These are phyloP conservation scores for Salvelinus sp. DNA, from an alignment of 2,113 vertebrate genomes.

Conservation along the genomic window DNA sequence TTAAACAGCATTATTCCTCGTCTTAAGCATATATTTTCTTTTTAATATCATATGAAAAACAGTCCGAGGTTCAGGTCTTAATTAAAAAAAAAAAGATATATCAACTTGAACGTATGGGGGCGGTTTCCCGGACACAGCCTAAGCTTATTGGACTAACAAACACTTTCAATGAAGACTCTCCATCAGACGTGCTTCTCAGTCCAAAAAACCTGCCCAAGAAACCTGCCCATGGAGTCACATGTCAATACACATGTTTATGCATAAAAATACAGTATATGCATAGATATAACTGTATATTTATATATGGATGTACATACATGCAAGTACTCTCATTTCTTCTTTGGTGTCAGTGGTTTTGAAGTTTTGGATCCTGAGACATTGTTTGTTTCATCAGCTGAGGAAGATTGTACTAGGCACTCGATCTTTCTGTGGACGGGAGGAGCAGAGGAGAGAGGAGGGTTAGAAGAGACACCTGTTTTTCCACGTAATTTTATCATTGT, in stretches of 20 bases:
- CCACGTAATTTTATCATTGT: neutral
- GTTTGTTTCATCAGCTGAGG: constrained; percentile 95
- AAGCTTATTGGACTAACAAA: too few relatives aligned
- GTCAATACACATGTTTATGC: constrained; percentile 53
- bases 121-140: constrained; percentile 2
- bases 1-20: constrained; percentile 36
- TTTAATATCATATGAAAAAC: constrained; percentile 45
- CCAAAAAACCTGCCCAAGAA: too few relatives aligned
- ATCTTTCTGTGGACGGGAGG: constrained; percentile 75
- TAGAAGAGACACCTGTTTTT: neutral
- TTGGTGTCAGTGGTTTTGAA: constrained; percentile 81
- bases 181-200: too few relatives aligned
- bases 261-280: constrained; percentile 42
- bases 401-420: constrained; percentile 90
- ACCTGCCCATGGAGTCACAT: constrained; percentile 34
- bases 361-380: constrained; percentile 93
- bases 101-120: constrained; percentile 15
- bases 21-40: constrained; percentile 48
- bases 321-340: constrained; percentile 88
- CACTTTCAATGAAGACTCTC: too few relatives aligned
- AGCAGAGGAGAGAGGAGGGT: constrained; percentile 15
- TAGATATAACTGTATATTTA: constrained; percentile 39
- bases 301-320: constrained; percentile 44
- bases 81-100: neutral
- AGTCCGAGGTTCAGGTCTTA: constrained; percentile 36